phyloP scores from a whole-genome alignment of 2,888 invertebrate species.

The Candidula unifasciata region DNA sequence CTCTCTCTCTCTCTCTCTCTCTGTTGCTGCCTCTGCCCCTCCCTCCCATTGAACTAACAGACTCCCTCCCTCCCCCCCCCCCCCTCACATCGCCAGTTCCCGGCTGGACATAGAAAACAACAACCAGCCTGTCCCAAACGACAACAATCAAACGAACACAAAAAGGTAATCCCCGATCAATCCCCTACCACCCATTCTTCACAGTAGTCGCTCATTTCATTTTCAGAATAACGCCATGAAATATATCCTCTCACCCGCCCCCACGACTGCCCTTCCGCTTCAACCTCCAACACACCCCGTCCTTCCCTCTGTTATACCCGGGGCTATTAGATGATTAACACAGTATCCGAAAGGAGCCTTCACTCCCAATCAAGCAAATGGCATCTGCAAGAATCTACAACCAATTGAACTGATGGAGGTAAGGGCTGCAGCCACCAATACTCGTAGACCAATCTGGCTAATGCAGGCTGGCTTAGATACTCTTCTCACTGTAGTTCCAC shows the following conservation, averaged over 20 bases:
- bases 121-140: no score
- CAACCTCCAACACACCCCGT: background rate
- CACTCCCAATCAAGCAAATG: constrained; percentile 47
- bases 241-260: background rate
- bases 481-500: background rate
- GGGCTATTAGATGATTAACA: constrained; percentile 36
- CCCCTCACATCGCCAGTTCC: no score
- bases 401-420: constrained; percentile 49
- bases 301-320: background rate
- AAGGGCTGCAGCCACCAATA: constrained; percentile 37
- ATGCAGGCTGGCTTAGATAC: constrained; percentile 25
- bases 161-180: no score
- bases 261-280: background rate
- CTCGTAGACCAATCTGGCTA: constrained; percentile 46
- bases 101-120: no score
- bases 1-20: no score
- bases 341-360: constrained; percentile 33
- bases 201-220: no score
- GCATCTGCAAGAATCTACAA: constrained; percentile 37
- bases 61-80: no score
- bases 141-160: no score
- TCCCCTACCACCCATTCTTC: no score
- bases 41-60: background rate
- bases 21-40: background rate
- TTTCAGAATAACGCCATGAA: background rate